phyloP scores from a whole-genome alignment of 2,113 vertebrate genomes.

The cattle (Bos taurus) region ARS-UCD2.0 NC_037333.1:67565501-67566000 shows the following conservation, averaged over 20 bases:
- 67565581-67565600: neutral
- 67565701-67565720: neutral
- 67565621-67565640: neutral
- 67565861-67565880: neutral
- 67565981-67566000: neutral
- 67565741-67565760: neutral
- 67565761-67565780: neutral
- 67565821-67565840: neutral
- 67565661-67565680: neutral
- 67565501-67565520: neutral
- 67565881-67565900: neutral
- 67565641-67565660: neutral
- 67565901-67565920: neutral
- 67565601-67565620: neutral
- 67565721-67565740: neutral
- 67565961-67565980: neutral
- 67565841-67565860: neutral
- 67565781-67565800: neutral
- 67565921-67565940: neutral
- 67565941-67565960: neutral
- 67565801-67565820: neutral
- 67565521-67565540: neutral
- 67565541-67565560: neutral
- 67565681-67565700: neutral
- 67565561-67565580: neutral